A percentile compares a stretch with the other conserved stretches of the same genome.
Conservation (phyloP, 2,797 vertebrate species). For the Sebastolobus alascanus region DNA sequence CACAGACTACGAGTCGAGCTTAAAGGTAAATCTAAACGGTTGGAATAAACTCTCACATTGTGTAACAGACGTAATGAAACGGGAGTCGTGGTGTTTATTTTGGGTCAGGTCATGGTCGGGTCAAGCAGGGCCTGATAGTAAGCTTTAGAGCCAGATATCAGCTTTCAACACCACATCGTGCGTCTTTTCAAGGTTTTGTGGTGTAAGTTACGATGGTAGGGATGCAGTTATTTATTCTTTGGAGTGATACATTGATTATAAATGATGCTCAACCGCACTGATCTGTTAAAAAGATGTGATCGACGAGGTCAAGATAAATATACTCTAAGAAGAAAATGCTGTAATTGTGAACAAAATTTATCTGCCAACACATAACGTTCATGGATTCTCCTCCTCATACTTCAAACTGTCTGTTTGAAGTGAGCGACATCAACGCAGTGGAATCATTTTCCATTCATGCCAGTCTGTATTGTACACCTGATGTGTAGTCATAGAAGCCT, state of each 20-base stretch:
- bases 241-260: neutral
- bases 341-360: too few relatives aligned
- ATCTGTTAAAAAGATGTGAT: neutral
- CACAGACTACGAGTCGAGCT: constrained; percentile 97
- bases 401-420: neutral
- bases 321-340: neutral
- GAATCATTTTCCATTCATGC: constrained; percentile 11
- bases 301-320: neutral
- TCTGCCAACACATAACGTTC: too few relatives aligned
- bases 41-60: neutral
- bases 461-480: neutral
- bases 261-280: neutral
- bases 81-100: neutral
- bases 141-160: neutral
- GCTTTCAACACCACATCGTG: neutral
- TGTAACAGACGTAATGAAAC: neutral
- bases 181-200: neutral
- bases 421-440: neutral
- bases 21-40: constrained; percentile 89
- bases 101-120: neutral
- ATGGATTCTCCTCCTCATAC: neutral
- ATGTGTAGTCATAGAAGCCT: constrained; percentile 10
- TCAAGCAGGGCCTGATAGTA: neutral
- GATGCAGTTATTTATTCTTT: too few relatives aligned
- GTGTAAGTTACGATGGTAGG: too few relatives aligned